phyloP scores from a whole-genome alignment of 2,113 vertebrate genomes.

The Madoqua kirkii region DNA sequence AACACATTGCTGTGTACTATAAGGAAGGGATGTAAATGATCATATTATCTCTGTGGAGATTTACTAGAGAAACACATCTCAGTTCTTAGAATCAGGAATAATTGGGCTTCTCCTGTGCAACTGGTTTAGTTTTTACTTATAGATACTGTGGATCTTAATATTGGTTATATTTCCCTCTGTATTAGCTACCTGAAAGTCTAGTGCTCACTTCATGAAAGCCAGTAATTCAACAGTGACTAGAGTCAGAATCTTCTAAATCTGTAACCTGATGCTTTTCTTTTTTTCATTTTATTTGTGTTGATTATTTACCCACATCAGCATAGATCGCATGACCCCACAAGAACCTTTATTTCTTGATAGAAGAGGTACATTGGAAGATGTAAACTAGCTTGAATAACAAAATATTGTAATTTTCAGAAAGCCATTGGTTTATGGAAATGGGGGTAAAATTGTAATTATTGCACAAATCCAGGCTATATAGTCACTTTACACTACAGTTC shows the following conservation, averaged over 20 bases:
- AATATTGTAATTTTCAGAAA: constrained; percentile 10
- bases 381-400: not conserved
- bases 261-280: not conserved
- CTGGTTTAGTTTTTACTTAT: not conserved
- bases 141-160: not conserved
- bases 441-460: not conserved
- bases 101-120: not conserved
- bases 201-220: not conserved
- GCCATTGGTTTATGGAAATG: not conserved
- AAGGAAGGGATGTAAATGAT: not conserved
- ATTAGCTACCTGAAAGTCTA: constrained; percentile 25
- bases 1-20: not conserved
- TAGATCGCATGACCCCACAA: not conserved
- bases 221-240: not conserved
- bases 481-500: not conserved
- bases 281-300: not conserved
- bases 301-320: not conserved
- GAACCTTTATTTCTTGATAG: not conserved
- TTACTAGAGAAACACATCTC: constrained; percentile 20
- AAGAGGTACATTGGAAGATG: not conserved
- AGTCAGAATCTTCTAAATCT: not conserved
- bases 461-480: not conserved
- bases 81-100: not conserved
- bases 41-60: not conserved
- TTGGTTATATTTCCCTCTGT: not conserved